Base-by-base conservation (phyloP, 2,797 vertebrate species). In the Leptatherina wallacei region DNA sequence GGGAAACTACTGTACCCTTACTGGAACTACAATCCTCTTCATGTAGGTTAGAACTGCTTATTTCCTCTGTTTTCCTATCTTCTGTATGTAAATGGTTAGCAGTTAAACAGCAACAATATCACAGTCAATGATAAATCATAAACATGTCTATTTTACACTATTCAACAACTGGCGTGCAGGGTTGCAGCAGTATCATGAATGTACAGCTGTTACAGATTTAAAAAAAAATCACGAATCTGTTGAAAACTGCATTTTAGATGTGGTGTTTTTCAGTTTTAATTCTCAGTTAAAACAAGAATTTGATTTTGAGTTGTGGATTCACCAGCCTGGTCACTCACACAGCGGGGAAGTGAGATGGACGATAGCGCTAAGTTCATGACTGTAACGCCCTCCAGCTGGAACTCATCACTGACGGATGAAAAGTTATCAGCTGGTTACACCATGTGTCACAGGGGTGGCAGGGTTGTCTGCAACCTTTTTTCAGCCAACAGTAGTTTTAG, bases 371-470 rank as follows among this genome's bases (percentile, higher is more conserved):
- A 62, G 35, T 49, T 33, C 44, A 58, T 32, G 0, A 18, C 12
- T 35, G 44, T 69, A 32, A 8, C 74, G 55, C 16, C 29, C 61
- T 66, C 35, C 32, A 10, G 44, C 55, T 61, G 55, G 54, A 33
- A 36, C 70, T 78, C 54, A 52, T 68, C 35, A 32, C 69, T 42
- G 64, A 51, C 33, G 24, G 65, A 67, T 29, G 69, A 74, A 70
- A 72, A 38, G 71, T 70, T 77, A 67, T 66, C 49, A 49, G 52
- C 64, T 56, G 69, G 42, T 78, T 56, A 72, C 70, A 68, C 56
- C 54, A 38, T 29, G 44, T 55, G 73, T 73, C 71, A 72, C 38
- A 57, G 55, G 55, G 61, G 61, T 42, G 47, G 42, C 44, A 54
- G 20, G 32, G 32, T 59, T 78, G 55, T 78, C 73, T 67, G 52